A percentile compares a stretch with the other conserved stretches of the same genome.
Evolutionary conservation across 2,113 vertebrate species (phyloP).

Genomic region (Sinocyclocheilus grahami): DNA sequence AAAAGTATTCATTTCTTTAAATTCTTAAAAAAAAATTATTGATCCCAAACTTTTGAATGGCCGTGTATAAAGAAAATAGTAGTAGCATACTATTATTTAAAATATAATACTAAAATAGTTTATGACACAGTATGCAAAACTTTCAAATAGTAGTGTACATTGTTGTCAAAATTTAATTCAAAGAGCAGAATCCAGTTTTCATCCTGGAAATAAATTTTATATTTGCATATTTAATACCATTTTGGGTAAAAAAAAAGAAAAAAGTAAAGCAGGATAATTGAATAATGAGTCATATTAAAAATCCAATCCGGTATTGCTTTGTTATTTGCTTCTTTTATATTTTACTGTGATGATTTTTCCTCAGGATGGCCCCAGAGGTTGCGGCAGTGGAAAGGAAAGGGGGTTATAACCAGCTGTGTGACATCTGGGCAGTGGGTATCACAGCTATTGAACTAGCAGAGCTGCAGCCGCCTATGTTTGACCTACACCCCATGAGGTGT

Average conservation of each 20-base stretch:
- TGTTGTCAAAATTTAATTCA: not conserved
- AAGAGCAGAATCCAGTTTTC: not conserved
- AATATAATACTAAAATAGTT: not conserved
- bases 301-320: not conserved
- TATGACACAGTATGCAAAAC: not conserved
- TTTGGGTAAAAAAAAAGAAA: not conserved
- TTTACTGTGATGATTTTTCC: not conserved
- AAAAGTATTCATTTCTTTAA: no score
- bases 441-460: slow-evolving; percentile 62
- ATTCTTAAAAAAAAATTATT: no score
- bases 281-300: not conserved
- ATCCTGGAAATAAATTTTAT: not conserved
- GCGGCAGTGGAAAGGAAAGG: slow-evolving; percentile 79
- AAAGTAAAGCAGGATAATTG: not conserved
- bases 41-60: no score
- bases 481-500: slow-evolving; percentile 63
- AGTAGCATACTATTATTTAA: not conserved
- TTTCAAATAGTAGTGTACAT: not conserved
- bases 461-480: slow-evolving; percentile 67
- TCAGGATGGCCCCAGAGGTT: slow-evolving; percentile 80
- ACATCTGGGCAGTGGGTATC: slow-evolving; percentile 64
- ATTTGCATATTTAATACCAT: not conserved
- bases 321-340: not conserved
- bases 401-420: slow-evolving; percentile 77
- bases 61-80: no score